Evolutionary conservation across 2,888 invertebrate species (phyloP), one percentile per base, ranked within the genome.

Genomic region (Agrypnus murinus): DNA sequence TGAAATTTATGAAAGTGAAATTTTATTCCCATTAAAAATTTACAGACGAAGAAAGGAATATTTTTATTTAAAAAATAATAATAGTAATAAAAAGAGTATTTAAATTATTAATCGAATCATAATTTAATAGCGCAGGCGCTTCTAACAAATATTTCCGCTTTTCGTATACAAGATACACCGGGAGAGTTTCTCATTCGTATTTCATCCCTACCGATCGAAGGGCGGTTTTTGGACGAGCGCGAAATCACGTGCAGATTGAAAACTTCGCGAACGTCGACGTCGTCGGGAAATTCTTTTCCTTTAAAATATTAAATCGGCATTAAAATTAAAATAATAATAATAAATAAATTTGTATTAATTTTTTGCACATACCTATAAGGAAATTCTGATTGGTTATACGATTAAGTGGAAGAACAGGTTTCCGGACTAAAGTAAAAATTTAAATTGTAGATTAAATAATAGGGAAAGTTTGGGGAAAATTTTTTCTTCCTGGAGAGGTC

Each of bases 131-230:
- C 76, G 77, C 77, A 75, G 64, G 75, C 76, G 77, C 77, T 63
- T 45, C 53, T 59, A 48, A 34, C 34, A 60, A 50, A 63, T 65
- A 75, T 77, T 74, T 77, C 78, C 74, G 75, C 69, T 74, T 71
- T 73, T 68, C 73, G 65, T 73, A 76, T 74, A 69, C 75, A 74
- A 76, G 74, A 67, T 75, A 75, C 75, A 63, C 72, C 69, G 75
- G 25, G 25, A 25, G 25, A 68, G 71, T 74, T 77, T 75, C 75
- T 66, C 78, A 78, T 78, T 78, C 79, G 79, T 74, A 76, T 76
- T 79, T 74, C 75, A 77, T 72, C 75, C 74, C 65, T 69, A 57
- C 64, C 57, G 45, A 57, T 58, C 59, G 66, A 70, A 74, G 60
- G 71, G 71, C 69, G 43, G 32, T 65, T 40, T 34, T 40, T 34